Conservation (phyloP, 2,797 vertebrate genomes). For the Centroberyx gerrardi region DNA sequence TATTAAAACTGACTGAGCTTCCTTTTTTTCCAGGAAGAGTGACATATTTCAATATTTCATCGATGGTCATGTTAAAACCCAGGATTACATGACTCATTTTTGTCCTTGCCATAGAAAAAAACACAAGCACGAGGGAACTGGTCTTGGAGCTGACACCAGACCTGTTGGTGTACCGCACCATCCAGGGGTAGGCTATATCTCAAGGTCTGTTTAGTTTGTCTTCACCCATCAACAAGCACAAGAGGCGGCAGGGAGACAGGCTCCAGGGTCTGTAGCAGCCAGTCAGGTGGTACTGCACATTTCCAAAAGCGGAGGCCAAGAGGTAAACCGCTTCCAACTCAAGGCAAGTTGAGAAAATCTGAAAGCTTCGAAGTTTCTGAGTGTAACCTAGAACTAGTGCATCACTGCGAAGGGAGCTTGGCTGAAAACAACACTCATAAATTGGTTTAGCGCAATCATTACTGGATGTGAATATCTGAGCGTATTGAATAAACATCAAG, state of each 20-base stretch:
- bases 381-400: not conserved
- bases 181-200: slow-evolving; percentile 12
- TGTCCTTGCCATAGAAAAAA: not conserved
- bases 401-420: not conserved
- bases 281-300: not conserved
- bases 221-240: not conserved
- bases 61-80: slow-evolving; percentile 22
- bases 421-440: too few species aligned
- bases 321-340: not conserved
- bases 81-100: slow-evolving; percentile 41
- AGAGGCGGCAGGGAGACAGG: not conserved
- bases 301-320: slow-evolving; percentile 19
- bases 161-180: slow-evolving; percentile 14
- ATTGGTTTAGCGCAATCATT: not conserved
- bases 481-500: not conserved
- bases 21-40: slow-evolving; percentile 16
- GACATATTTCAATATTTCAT: not conserved
- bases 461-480: not conserved
- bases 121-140: not conserved
- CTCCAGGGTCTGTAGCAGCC: slow-evolving; percentile 8
- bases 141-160: slow-evolving; percentile 35
- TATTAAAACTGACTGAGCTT: slow-evolving; percentile 32
- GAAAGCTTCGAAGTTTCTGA: slow-evolving; percentile 1
- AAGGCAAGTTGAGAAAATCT: not conserved
- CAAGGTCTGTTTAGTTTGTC: slow-evolving; percentile 49